phyloP scores from a whole-genome alignment of 2,113 vertebrate genomes.

The Lampris incognitus region DNA sequence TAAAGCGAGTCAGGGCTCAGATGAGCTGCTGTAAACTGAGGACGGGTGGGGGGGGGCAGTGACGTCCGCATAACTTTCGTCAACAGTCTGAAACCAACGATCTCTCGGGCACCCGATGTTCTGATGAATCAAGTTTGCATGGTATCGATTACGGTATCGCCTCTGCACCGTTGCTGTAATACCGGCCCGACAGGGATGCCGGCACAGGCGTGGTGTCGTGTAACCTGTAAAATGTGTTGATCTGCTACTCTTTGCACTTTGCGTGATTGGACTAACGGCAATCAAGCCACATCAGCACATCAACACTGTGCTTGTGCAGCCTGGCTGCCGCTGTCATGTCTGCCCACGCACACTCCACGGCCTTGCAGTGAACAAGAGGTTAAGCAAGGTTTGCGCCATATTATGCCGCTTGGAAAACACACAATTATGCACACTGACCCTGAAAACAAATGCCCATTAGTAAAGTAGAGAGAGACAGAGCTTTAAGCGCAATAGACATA shows the following conservation, averaged over 20 bases:
- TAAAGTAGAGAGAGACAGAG: conserved; percentile 15
- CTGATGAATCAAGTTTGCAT: too few relatives aligned
- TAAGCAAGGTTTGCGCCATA: conserved; percentile 35
- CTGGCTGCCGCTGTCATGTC: conserved; percentile 37
- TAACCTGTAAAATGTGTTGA: conserved; percentile 24
- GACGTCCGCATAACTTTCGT: background rate
- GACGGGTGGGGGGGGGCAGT: too few relatives aligned
- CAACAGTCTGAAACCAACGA: background rate
- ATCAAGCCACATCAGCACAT: conserved; percentile 56
- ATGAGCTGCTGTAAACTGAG: too few relatives aligned
- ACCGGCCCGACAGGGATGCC: background rate
- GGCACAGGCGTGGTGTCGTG: conserved; percentile 1
- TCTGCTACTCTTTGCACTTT: conserved; percentile 48
- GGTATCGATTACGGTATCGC: too few relatives aligned
- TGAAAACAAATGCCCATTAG: conserved; percentile 17
- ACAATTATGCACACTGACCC: conserved; percentile 5
- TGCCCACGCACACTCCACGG: conserved; percentile 34
- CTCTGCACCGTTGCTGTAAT: too few relatives aligned
- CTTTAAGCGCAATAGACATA: conserved; percentile 38
- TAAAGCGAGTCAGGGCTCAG: too few relatives aligned
- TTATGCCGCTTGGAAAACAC: conserved; percentile 16
- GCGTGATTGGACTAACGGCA: conserved; percentile 53
- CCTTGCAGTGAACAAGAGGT: conserved; percentile 30
- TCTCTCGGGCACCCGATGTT: too few relatives aligned
- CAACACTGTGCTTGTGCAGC: conserved; percentile 9